phyloP scores from a whole-genome alignment of 2,797 vertebrate genomes.

The Streptopelia turtur region DNA sequence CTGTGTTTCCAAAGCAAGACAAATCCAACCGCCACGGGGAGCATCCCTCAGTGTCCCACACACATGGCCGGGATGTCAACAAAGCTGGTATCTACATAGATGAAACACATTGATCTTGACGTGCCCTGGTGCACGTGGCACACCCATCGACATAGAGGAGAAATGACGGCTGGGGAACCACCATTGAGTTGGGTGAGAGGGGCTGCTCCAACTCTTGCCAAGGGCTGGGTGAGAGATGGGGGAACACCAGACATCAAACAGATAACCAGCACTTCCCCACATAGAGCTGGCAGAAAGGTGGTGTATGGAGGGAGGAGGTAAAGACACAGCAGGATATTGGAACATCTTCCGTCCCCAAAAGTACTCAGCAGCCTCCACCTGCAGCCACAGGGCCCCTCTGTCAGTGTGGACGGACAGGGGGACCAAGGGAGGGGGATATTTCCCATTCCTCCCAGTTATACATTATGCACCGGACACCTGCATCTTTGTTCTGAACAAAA shows the following conservation, averaged over 20 bases:
- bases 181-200: neutral
- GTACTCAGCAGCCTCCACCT: fast-evolving
- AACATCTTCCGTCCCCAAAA: neutral
- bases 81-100: neutral
- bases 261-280: neutral
- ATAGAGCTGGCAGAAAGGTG: fast-evolving
- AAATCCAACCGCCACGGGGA: fast-evolving
- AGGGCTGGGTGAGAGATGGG: neutral
- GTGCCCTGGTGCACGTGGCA: neutral
- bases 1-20: neutral
- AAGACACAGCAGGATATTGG: fast-evolving
- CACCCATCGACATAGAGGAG: fast-evolving
- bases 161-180: neutral
- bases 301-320: neutral
- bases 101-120: neutral
- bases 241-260: neutral
- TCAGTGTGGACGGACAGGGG: fast-evolving
- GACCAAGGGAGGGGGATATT: neutral
- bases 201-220: neutral
- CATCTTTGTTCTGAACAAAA: constrained; percentile 39
- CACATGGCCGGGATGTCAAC: neutral
- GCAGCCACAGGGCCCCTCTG: neutral
- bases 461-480: neutral
- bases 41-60: neutral
- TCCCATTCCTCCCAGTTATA: neutral